phyloP scores from a whole-genome alignment of 2,797 vertebrate genomes.

The Arrhamphus sclerolepis region DNA sequence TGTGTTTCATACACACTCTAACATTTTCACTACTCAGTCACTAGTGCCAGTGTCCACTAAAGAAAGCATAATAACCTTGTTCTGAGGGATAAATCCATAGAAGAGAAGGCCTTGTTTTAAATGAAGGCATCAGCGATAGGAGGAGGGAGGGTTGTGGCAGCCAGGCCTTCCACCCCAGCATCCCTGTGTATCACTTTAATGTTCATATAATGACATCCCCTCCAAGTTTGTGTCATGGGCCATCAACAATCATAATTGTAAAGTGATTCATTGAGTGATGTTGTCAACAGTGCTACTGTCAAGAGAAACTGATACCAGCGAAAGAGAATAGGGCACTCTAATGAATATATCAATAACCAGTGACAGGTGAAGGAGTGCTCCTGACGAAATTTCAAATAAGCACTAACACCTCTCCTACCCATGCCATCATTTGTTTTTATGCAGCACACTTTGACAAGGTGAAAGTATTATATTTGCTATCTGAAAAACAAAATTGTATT shows the following conservation, averaged over 20 bases:
- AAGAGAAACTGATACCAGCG: conserved; percentile 77
- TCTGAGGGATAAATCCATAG: conserved; percentile 49
- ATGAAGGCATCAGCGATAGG: conserved; percentile 61
- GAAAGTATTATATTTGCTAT: conserved; percentile 13
- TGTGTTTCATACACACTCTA: no score
- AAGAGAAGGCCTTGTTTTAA: conserved; percentile 55
- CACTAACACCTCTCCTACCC: conserved; percentile 75
- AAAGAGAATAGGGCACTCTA: conserved; percentile 84
- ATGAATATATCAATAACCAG: conserved; percentile 89
- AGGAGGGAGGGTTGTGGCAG: conserved; percentile 44
- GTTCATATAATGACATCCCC: conserved; percentile 87
- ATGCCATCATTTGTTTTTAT: conserved; percentile 79
- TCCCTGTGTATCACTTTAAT: conserved; percentile 87
- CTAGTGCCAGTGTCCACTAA: conserved; percentile 10
- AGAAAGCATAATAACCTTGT: conserved; percentile 40
- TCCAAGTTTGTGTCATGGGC: conserved; percentile 86
- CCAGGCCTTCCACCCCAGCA: conserved; percentile 71
- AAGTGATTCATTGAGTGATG: conserved; percentile 88
- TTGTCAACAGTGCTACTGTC: conserved; percentile 84
- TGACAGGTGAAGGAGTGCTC: conserved; percentile 85
- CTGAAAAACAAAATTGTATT: conserved; percentile 4
- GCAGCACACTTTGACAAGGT: conserved; percentile 48
- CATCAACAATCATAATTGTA: conserved; percentile 91
- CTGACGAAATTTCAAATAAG: conserved; percentile 82
- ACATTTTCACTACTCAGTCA: no score